Conservation (phyloP, 35 echinoderm and acorn worm species). For the Heliocidaris tuberculata region DNA sequence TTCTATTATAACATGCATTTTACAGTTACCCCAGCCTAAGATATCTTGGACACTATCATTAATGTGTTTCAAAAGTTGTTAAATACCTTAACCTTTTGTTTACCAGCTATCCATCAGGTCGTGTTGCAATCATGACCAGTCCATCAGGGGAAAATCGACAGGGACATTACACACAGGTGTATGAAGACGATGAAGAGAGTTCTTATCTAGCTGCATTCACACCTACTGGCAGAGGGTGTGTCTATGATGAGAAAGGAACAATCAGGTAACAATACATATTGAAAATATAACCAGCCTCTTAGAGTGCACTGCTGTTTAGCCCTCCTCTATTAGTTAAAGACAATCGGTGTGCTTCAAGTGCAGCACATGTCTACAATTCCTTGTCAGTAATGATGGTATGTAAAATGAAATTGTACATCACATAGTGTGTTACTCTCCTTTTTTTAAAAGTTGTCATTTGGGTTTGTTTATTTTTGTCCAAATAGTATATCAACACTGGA, state of each 20-base stretch:
- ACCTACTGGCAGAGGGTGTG: conserved; percentile 73
- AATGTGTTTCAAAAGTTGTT: background rate
- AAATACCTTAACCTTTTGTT: background rate
- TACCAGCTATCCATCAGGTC: conserved; percentile 84
- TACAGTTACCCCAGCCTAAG: too few relatives aligned
- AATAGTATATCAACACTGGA: too few relatives aligned
- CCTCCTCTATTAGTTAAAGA: background rate
- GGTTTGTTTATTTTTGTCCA: too few relatives aligned
- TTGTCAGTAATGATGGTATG: too few relatives aligned
- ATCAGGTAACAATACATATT: conserved; percentile 61
- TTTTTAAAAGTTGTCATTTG: too few relatives aligned
- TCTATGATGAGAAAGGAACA: conserved; percentile 86
- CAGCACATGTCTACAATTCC: background rate
- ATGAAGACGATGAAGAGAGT: conserved; percentile 71
- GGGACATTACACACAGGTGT: conserved; percentile 80
- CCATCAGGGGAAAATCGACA: conserved; percentile 61
- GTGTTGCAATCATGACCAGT: conserved; percentile 64
- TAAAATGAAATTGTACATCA: too few relatives aligned
- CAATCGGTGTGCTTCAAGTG: background rate
- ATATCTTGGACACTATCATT: background rate
- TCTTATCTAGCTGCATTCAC: conserved; percentile 80
- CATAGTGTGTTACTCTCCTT: too few relatives aligned
- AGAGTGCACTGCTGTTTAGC: background rate
- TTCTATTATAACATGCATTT: too few relatives aligned
- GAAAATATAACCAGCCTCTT: too few relatives aligned